A percentile compares a stretch with the other conserved stretches of the same genome.
Conservation (phyloP, 2,113 vertebrate species). For the Hippolais icterina region DNA sequence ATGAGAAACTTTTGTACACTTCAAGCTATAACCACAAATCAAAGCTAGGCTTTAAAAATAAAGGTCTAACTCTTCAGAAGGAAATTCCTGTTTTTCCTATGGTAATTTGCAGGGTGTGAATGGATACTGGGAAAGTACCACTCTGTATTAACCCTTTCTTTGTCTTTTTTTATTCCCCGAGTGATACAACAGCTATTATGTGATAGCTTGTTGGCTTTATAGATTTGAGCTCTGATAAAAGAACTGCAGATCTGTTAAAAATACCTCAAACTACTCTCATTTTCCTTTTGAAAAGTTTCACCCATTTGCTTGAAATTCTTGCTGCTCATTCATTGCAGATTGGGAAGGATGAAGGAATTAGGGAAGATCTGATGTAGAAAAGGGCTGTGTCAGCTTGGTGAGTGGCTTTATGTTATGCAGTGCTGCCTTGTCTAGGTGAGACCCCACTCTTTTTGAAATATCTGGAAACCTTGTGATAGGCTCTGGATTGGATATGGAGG, state of each 20-base stretch:
- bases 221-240: neutral
- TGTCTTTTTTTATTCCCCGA: neutral
- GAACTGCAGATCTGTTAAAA: neutral
- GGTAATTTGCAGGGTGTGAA: slow-evolving; percentile 2
- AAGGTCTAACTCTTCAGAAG: neutral
- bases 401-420: neutral
- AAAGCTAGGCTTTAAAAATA: neutral
- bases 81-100: slow-evolving; percentile 5
- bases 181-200: neutral
- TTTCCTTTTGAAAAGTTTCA: neutral
- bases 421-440: neutral
- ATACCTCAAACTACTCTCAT: neutral
- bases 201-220: neutral
- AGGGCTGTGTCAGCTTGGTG: neutral
- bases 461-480: neutral
- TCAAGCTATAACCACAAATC: neutral
- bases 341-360: neutral
- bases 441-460: neutral
- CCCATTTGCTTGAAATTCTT: neutral
- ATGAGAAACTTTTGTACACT: neutral
- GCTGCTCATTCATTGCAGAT: neutral
- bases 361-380: neutral
- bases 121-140: neutral
- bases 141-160: neutral
- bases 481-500: neutral